A percentile compares a stretch with the other conserved stretches of the same genome.
phyloP scores from a whole-genome alignment of 2,888 invertebrate species.

The Azorinus chamasolen region DNA sequence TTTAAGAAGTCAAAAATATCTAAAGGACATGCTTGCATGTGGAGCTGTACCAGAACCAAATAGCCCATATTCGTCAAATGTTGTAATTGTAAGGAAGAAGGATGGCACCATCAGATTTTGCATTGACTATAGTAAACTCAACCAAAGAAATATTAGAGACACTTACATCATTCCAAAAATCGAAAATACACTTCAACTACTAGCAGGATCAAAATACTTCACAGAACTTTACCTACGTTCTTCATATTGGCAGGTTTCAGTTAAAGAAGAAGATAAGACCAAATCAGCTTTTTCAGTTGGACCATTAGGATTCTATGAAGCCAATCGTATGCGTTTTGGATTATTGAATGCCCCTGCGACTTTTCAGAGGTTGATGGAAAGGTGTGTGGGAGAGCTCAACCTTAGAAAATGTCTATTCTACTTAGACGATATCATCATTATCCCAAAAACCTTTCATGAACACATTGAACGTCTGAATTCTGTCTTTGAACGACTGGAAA shows the following conservation, averaged over 20 bases:
- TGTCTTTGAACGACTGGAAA: too few relatives aligned
- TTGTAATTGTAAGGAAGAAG: too few relatives aligned
- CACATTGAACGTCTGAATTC: constrained; percentile 12
- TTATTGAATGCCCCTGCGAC: constrained; percentile 28
- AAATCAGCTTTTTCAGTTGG: constrained; percentile 25
- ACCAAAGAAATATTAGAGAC: constrained; percentile 20
- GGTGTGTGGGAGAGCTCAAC: too few relatives aligned
- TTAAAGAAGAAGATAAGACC: constrained; percentile 25
- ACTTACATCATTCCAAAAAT: constrained; percentile 27
- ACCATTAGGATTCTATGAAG: constrained; percentile 21
- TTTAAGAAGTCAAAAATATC: too few relatives aligned
- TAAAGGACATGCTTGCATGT: too few relatives aligned
- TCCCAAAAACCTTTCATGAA: constrained; percentile 5
- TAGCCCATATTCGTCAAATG: too few relatives aligned
- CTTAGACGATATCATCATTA: constrained; percentile 30
- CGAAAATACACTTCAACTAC: too few relatives aligned
- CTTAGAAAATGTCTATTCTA: constrained; percentile 34
- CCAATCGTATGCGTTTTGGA: constrained; percentile 25
- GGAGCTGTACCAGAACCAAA: constrained; percentile 29
- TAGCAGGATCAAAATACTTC: too few relatives aligned
- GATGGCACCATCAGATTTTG: too few relatives aligned
- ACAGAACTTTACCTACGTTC: constrained; percentile 11
- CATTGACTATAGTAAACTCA: constrained; percentile 33
- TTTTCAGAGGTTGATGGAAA: constrained; percentile 32
- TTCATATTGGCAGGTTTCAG: constrained; percentile 25